Base-by-base conservation (phyloP, 2,888 invertebrate species). In the Flexamia atlantica region DNA sequence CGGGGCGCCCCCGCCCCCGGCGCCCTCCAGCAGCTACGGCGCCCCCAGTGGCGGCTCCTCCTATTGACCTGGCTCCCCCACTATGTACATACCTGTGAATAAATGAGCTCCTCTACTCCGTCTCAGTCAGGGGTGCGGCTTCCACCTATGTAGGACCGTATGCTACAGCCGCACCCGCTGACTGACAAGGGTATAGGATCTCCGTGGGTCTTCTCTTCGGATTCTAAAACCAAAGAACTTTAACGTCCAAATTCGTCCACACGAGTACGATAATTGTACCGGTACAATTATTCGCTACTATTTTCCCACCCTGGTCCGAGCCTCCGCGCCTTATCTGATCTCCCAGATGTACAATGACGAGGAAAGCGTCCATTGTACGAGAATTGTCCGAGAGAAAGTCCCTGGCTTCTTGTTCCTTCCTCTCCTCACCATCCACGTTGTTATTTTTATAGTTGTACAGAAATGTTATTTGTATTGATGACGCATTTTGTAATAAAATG, bases 1-100 rank as follows among this genome's bases (percentile, higher is more conserved):
- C 89, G 94, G 94, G 60, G 92, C 93, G 50, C 93, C 93, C 83
- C 92, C 91, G 86, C 84, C 86, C 17, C 84, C 84, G 7, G 64
- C 82, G n/a, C 85, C 86, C 0, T 86, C 87, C n/a, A 80, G 86
- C 64, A 86, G 86, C 23, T 87, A 87, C 46, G 87, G 87, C 4
- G 85, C 87, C 28, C 87, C 87, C 20, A 86, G 86, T 57, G 86
- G 86, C 23, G 84, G 84, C 30, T 84, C 84, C 9, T 72, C 81
- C 23, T 82, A 76, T 23, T 82, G 80, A 84, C 53, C 82, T 32
- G 72, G 30, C 60, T 20, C n/a, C 81, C 46, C 1, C 50, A 17
- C 4, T 25, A 2, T 79, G 79, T 79, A 79, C 30, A 79, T 79
- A 79, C 36, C 46, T 79, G 57, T 79, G 79, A 50, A 79, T 57